A percentile compares a stretch with the other conserved stretches of the same genome.
These are phyloP conservation scores for Xenentodon cancila DNA, from an alignment of 2,797 vertebrate species.

Conservation along the genomic window DNA sequence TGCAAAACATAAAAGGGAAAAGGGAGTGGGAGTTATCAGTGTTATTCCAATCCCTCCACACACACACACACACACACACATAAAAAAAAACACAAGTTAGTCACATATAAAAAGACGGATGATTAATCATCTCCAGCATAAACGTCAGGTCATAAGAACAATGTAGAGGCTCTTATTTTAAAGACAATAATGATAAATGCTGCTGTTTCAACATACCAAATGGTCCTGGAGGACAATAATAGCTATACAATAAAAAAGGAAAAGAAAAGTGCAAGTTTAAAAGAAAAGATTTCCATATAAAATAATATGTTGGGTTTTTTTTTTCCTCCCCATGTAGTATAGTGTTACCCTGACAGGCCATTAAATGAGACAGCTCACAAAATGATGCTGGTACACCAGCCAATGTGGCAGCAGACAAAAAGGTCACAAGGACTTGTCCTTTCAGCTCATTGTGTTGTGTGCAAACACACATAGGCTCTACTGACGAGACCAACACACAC, in stretches of 20 bases:
- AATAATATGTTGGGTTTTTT: neutral
- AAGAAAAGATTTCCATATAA: neutral
- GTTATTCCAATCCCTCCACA: slow-evolving; percentile 11
- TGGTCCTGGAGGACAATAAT: neutral
- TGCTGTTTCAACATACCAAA: neutral
- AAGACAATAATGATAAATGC: neutral
- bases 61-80: too few relatives aligned
- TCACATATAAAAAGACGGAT: slow-evolving; percentile 1
- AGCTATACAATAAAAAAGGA: neutral
- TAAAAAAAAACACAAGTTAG: too few relatives aligned
- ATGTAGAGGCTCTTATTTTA: slow-evolving; percentile 1
- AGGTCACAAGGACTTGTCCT: slow-evolving; percentile 38
- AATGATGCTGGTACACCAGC: slow-evolving; percentile 27
- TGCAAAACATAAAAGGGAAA: neutral
- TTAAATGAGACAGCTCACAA: slow-evolving; percentile 30
- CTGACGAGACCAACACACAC: slow-evolving; percentile 5
- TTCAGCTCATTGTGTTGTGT: too few relatives aligned
- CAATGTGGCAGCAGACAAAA: slow-evolving; percentile 31
- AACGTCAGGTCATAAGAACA: slow-evolving; percentile 16
- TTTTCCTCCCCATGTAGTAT: neutral
- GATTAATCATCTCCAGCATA: slow-evolving; percentile 14
- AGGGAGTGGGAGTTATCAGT: neutral
- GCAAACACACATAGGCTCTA: slow-evolving; percentile 17
- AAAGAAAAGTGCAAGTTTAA: neutral
- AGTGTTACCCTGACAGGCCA: slow-evolving; percentile 1